Evolutionary conservation across 2,888 invertebrate species (phyloP).

Genomic region (Mesorhabditis belari): DNA sequence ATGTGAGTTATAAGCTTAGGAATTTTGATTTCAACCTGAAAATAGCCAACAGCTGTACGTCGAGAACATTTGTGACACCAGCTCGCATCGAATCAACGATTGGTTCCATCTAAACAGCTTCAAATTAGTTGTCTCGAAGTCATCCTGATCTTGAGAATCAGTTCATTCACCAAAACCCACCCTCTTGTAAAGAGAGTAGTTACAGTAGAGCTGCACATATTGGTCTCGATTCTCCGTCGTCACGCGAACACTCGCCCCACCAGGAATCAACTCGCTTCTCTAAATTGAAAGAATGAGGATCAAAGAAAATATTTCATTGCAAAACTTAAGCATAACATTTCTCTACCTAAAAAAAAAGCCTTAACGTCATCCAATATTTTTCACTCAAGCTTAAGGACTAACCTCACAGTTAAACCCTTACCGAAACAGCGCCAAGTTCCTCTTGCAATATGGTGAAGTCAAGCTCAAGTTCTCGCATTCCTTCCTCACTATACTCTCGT

Average conservation of each 20-base stretch:
- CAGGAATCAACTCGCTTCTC: conserved; percentile 76
- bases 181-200: conserved; percentile 86
- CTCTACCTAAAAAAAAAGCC: not conserved
- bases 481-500: conserved; percentile 6
- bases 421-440: conserved; percentile 17
- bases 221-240: conserved; percentile 86
- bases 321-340: not conserved
- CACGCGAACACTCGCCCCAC: conserved; percentile 81
- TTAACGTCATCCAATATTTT: not conserved
- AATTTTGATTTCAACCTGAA: conserved; percentile 59
- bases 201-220: conserved; percentile 90
- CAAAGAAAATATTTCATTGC: no score
- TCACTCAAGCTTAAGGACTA: not conserved
- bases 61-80: conserved; percentile 82
- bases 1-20: not conserved
- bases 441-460: conserved; percentile 31
- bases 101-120: conserved; percentile 59
- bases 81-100: conserved; percentile 82
- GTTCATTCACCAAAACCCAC: conserved; percentile 33
- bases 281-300: no score
- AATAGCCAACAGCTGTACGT: conserved; percentile 84
- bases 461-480: conserved; percentile 19
- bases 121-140: not conserved
- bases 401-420: not conserved
- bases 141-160: not conserved